These are phyloP conservation scores for Corydoras sp. DNA, from an alignment of 2,113 vertebrate genomes.

Conservation along the genomic window DNA sequence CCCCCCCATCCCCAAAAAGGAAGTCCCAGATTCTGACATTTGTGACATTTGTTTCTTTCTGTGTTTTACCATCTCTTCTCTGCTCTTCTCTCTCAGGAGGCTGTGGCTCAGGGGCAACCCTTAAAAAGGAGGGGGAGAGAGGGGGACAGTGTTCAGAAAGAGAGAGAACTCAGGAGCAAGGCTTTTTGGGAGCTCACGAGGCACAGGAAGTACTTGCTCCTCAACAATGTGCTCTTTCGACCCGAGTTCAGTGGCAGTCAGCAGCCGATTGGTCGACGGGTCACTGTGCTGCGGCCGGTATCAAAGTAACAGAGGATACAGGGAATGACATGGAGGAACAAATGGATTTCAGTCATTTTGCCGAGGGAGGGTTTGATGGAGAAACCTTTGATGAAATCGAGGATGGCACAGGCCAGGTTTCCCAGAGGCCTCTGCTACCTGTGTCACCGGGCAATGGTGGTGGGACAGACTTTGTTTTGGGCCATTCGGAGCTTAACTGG, in stretches of 20 bases:
- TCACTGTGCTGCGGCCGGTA: conserved; percentile 52
- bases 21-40: conserved; percentile 18
- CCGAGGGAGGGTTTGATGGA: conserved; percentile 46
- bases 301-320: conserved; percentile 43
- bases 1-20: conserved; percentile 14
- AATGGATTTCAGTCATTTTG: conserved; percentile 54
- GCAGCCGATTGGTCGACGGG: conserved; percentile 26
- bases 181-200: conserved; percentile 20
- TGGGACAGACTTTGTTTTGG: conserved; percentile 46
- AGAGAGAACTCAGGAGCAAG: conserved; percentile 32
- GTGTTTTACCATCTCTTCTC: conserved; percentile 36
- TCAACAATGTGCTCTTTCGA: conserved; percentile 19
- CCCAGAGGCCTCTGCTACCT: conserved; percentile 62
- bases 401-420: conserved; percentile 66
- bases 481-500: conserved; percentile 54
- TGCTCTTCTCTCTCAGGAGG: conserved; percentile 43
- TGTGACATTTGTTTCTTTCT: conserved; percentile 24
- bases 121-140: conserved; percentile 34
- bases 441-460: conserved; percentile 50
- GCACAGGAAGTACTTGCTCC: conserved; percentile 5
- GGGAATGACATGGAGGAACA: conserved; percentile 55
- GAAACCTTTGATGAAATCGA: conserved; percentile 67
- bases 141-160: conserved; percentile 36
- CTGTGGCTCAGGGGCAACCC: conserved; percentile 43
- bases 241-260: conserved; percentile 54